phyloP scores from a whole-genome alignment of 2,888 invertebrate species.

The Amphimallon solstitiale region DNA sequence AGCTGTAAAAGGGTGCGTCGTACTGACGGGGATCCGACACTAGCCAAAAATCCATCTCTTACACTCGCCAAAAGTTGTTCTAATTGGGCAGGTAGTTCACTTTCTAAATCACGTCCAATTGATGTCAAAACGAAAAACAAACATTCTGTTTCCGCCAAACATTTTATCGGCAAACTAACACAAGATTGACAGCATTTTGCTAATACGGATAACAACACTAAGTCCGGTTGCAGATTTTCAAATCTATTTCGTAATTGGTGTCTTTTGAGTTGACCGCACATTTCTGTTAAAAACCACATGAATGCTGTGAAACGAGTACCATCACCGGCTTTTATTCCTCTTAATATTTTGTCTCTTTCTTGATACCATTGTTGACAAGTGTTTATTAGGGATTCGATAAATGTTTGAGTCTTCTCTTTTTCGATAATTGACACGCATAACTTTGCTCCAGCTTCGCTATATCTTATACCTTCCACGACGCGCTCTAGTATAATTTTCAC shows the following conservation, averaged over 20 bases:
- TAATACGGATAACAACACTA: slow-evolving; percentile 83
- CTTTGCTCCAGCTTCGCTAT: slow-evolving; percentile 85
- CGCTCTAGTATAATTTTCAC: slow-evolving; percentile 84
- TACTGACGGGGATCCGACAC: slow-evolving; percentile 77
- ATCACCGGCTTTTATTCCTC: slow-evolving; percentile 68
- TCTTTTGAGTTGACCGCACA: slow-evolving; percentile 87
- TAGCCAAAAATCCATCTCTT: slow-evolving; percentile 85
- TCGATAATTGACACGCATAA: slow-evolving; percentile 88
- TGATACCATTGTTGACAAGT: slow-evolving; percentile 88
- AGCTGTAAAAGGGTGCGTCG: slow-evolving; percentile 87
- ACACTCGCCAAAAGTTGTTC: slow-evolving; percentile 82
- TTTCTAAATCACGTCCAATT: slow-evolving; percentile 87
- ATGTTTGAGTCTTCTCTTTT: slow-evolving; percentile 87
- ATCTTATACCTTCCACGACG: slow-evolving; percentile 80
- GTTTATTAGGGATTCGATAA: slow-evolving; percentile 88
- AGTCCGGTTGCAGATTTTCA: slow-evolving; percentile 73
- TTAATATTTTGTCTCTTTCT: slow-evolving; percentile 76
- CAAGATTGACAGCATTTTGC: slow-evolving; percentile 92
- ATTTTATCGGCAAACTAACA: slow-evolving; percentile 83
- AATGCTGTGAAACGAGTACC: slow-evolving; percentile 81
- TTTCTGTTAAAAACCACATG: slow-evolving; percentile 90
- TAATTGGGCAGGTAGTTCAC: slow-evolving; percentile 82
- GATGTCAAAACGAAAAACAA: slow-evolving; percentile 89
- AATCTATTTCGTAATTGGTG: slow-evolving; percentile 68
- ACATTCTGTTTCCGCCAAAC: slow-evolving; percentile 86